Evolutionary conservation across 2,888 invertebrate species (phyloP), one percentile per base, ranked within the genome.

Genomic region (Perizoma flavofasciatum): DNA sequence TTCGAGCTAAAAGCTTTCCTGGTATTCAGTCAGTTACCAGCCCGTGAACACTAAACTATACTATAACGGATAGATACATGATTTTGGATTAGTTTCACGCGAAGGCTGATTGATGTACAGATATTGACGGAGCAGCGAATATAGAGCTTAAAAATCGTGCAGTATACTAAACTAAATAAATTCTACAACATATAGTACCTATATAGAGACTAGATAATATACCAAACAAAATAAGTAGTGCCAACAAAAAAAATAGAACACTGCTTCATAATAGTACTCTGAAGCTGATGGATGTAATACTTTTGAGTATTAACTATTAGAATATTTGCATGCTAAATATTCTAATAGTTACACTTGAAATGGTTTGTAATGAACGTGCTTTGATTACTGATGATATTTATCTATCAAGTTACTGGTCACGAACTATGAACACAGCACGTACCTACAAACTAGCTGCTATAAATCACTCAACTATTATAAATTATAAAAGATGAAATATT

Each of bases 341-440:
- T 45, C 35, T 44, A 43, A 51, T 41, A 54, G 8, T 51, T 49
- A 55, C 41, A 59, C 41, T 55, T 62, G 50, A 54, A 55, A 70
- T 75, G 77, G 75, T 78, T 79, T 72, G 71, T 63, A 69, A 69
- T 57, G 75, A 72, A 86, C 88, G 87, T 86, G 88, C 74, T 66
- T 63, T 52, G 80, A 82, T 73, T 86, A 67, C 68, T 68, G 75
- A 78, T 72, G 73, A 72, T 77, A 74, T 68, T 66, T 59, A 70
- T 78, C 78, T 77, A 79, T 79, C 67, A 70, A 71, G 64, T 73
- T 74, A 61, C 85, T 74, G 71, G 83, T 86, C 89, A 87, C 85
- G 88, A 84, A 79, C 79, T 73, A 70, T 69, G 72, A 79, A 78
- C 78, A 78, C 69, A 69, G 75, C 82, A 82, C 82, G 84, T 82